Evolutionary conservation across 2,888 invertebrate genomes (phyloP), one percentile per base, ranked within the genome.

Genomic region (Iselma pallidipennis): DNA sequence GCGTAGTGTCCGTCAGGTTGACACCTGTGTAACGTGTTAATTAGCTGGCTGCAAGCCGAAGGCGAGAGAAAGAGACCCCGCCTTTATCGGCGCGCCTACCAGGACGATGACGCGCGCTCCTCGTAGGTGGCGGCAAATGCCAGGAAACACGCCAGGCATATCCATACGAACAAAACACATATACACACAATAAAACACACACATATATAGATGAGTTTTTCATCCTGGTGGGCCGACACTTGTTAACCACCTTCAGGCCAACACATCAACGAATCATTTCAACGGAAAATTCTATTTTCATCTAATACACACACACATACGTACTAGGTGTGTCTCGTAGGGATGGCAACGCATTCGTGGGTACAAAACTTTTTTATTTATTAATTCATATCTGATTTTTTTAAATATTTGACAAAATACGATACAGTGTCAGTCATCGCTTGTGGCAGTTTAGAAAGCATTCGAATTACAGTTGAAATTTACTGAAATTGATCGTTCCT

Each of bases 21-120:
- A 74, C 75, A 75, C 71, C 73, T 71, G 71, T 71, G 66, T 72
- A 72, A 74, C 69, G 69, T 73, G 74, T 75, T 75, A 74, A 75
- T 74, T 75, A 74, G 70, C 69, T 67, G 65, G 64, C 66, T 63
- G 66, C 48, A 6, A 9, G 42, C 19, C 65, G 60, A 33, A 52
- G 61, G 61, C 56, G 56, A 56, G 31, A 54, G 29, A 29, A 10
- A 29, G 19, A 42, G 42, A 37, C 63, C 63, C 63, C 55, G 55
- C 63, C 55, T 50, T 63, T 52, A 57, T 50, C 60, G 68, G 68
- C 68, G 68, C 68, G 68, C 66, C 69, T 65, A 62, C 60, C 28
- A 53, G 53, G 56, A 61, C 63, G 68, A 67, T 67, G 67, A 63
- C 63, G 62, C 65, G 59, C 63, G 63, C 57, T 58, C 37, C 63